Base-by-base conservation (phyloP, 2,888 invertebrate species). In the Orchesellides sinensis region DNA sequence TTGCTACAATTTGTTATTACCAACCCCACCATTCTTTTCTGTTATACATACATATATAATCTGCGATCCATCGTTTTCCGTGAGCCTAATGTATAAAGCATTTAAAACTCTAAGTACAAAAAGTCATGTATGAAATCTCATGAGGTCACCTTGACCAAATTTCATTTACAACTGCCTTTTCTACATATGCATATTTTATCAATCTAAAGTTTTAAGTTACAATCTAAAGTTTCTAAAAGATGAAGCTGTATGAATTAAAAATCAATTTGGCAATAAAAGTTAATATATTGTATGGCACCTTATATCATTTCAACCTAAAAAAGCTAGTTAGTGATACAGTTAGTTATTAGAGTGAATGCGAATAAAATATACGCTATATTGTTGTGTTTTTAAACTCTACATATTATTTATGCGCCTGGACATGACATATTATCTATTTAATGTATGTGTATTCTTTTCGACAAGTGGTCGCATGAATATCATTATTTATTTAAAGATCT, bases 271-370 rank as follows among this genome's bases (percentile, higher is more conserved):
- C n/a, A 29, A 27, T 59, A 59, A 29, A 59, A 29, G 29, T 21
- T 56, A 25, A 21, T 56, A 25, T 12, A 21, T 0, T 5, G 5
- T 23, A 25, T 56, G 14, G 14, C 14, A 23, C 2, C 23, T 23
- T 56, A 25, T 12, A 32, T 19, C 17, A 47, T 40, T 14, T n/a
- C 40, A 40, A 14, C 40, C 40, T 10, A 40, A 10, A 61, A 61
- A 73, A 73, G 73, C 63, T 59, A 65, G 65, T 79, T 69, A 70
- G 79, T 79, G 49, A 25, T 29, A 66, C 32, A 65, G 75, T 75
- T 56, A 65, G 47, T 65, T 19, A 52, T 63, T 56, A 65, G 59
- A 40, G 52, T 32, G 23, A 66, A 65, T 75, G 75, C 75, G 35
- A 65, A 75, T 75, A 66, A 75, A 75, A 75, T 65, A 73, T 59